Evolutionary conservation across 2,113 vertebrate genomes (phyloP).

Genomic region (Nesoenas mayeri): DNA sequence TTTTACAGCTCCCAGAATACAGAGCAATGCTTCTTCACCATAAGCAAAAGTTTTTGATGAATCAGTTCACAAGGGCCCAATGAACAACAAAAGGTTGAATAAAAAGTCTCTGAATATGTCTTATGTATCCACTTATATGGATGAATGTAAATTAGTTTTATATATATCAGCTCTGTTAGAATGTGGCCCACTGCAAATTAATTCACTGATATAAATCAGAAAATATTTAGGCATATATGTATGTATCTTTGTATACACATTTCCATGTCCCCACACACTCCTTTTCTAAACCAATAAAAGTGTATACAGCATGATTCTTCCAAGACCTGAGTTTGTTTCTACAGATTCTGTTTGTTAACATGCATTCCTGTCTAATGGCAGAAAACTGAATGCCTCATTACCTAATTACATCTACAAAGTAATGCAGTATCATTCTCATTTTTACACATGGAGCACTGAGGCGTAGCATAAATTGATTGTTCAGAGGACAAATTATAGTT

Average conservation of each 20-base stretch:
- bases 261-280: fast-evolving
- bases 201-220: not conserved
- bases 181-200: not conserved
- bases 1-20: not conserved
- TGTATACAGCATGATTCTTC: not conserved
- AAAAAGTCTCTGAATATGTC: not conserved
- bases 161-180: not conserved
- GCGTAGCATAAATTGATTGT: conserved; percentile 17
- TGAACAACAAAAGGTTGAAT: not conserved
- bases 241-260: not conserved
- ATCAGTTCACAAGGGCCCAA: not conserved
- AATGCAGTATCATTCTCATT: not conserved
- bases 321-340: not conserved
- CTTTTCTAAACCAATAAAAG: not conserved
- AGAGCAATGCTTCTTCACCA: not conserved
- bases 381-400: conserved; percentile 23
- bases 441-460: conserved; percentile 4
- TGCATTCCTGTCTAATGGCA: not conserved
- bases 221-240: not conserved
- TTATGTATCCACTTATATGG: not conserved
- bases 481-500: not conserved
- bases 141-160: not conserved
- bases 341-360: not conserved
- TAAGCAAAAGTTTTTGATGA: not conserved
- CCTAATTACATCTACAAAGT: not conserved